A percentile compares a stretch with the other conserved stretches of the same genome.
These are phyloP conservation scores for Antheraea pernyi DNA, from an alignment of 1,140 invertebrate species.

Conservation along the genomic window DNA sequence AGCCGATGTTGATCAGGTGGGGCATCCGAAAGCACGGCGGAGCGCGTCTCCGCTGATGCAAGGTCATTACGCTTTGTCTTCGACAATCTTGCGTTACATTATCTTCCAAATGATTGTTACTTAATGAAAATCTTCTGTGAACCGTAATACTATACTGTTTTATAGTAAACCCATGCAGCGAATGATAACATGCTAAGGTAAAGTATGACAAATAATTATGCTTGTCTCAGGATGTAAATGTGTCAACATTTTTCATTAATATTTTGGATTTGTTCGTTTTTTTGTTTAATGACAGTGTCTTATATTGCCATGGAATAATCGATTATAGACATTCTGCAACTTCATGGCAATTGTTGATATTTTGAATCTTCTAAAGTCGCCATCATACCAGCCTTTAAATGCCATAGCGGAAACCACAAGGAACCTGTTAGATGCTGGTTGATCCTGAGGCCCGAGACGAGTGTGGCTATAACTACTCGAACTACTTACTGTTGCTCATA, in stretches of 20 bases:
- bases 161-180: constrained; percentile 47
- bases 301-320: too few species aligned
- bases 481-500: too few species aligned
- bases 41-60: constrained; percentile 47
- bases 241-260: neutral
- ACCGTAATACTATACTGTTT: constrained; percentile 44
- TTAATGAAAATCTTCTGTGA: constrained; percentile 64
- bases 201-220: constrained; percentile 8
- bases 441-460: too few species aligned
- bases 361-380: too few species aligned
- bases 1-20: constrained; percentile 51
- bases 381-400: too few species aligned
- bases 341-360: too few species aligned
- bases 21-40: constrained; percentile 47
- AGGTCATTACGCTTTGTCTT: constrained; percentile 69
- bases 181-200: constrained; percentile 37
- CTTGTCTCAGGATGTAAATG: neutral
- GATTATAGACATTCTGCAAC: too few species aligned
- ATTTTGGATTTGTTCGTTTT: too few species aligned
- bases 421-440: too few species aligned
- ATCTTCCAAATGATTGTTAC: constrained; percentile 60
- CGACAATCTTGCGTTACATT: constrained; percentile 59
- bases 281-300: neutral
- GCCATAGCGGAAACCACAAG: too few species aligned
- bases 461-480: too few species aligned